Evolutionary conservation across 2,113 vertebrate species (phyloP).

Genomic region (Mungos mungo): DNA sequence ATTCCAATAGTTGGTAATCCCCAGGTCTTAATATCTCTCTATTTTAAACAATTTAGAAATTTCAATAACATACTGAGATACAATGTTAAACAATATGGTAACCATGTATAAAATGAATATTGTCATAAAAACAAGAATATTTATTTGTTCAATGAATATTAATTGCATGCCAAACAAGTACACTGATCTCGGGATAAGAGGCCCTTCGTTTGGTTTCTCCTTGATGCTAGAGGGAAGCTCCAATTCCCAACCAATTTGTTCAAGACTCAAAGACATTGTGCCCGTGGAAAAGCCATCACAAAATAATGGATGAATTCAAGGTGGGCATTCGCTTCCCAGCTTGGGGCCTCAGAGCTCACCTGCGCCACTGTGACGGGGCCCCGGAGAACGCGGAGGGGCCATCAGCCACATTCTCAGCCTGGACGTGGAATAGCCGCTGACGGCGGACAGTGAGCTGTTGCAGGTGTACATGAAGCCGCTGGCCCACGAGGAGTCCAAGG

Average conservation of each 20-base stretch:
- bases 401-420: slow-evolving; percentile 97
- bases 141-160: background rate
- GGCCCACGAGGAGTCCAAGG: slow-evolving; percentile 87
- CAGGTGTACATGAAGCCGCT: slow-evolving; percentile 94
- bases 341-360: slow-evolving; percentile 94
- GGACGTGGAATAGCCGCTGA: slow-evolving; percentile 96
- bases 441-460: slow-evolving; percentile 92
- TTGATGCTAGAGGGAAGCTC: background rate
- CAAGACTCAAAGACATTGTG: background rate
- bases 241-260: background rate
- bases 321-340: slow-evolving; percentile 98
- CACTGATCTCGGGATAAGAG: background rate
- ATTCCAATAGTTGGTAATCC: background rate
- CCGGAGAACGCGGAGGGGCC: slow-evolving; percentile 96
- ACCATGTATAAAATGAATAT: background rate
- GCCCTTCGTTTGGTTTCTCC: background rate
- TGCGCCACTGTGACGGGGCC: slow-evolving; percentile 95
- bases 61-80: background rate
- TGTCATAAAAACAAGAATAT: background rate
- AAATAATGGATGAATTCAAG: slow-evolving; percentile 75
- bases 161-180: background rate
- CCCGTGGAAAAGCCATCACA: too few species aligned
- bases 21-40: background rate
- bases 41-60: slow-evolving; percentile 10
- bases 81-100: background rate